Evolutionary conservation across 2,113 vertebrate genomes (phyloP).

Genomic region (Lophius piscatorius): DNA sequence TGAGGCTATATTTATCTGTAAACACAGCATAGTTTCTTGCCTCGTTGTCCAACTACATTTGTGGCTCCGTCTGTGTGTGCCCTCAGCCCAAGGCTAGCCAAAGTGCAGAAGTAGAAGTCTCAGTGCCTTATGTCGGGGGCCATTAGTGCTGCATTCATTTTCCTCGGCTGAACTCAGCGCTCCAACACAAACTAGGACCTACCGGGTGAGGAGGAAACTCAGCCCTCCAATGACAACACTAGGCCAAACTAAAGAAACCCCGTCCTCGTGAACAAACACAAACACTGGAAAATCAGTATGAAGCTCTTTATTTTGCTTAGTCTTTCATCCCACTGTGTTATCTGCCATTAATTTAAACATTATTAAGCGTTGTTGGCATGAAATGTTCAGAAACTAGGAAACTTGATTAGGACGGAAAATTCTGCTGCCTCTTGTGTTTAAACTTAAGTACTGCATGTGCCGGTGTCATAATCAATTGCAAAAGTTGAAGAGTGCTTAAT

Average conservation of each 20-base stretch:
- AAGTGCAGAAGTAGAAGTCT: slow-evolving; percentile 20
- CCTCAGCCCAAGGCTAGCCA: slow-evolving; percentile 10
- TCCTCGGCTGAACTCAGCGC: slow-evolving; percentile 22
- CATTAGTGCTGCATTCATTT: slow-evolving; percentile 45
- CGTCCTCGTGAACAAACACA: slow-evolving; percentile 6
- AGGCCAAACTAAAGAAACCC: slow-evolving; percentile 11
- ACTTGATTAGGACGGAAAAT: neutral
- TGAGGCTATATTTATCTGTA: slow-evolving; percentile 38
- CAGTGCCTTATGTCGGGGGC: slow-evolving; percentile 43
- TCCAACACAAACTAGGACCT: slow-evolving; percentile 17
- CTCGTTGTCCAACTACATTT: slow-evolving; percentile 37
- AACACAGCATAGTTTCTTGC: slow-evolving; percentile 19
- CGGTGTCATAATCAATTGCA: no score
- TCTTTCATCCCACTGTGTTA: neutral
- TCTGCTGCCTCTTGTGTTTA: no score
- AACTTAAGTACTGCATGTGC: no score
- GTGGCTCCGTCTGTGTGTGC: slow-evolving; percentile 20
- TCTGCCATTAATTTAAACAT: neutral
- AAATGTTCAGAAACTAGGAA: neutral
- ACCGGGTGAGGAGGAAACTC: slow-evolving; percentile 16
- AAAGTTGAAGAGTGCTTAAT: no score
- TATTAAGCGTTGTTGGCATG: slow-evolving; percentile 1
- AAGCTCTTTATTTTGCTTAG: no score
- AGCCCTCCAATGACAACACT: slow-evolving; percentile 21
- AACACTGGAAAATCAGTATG: slow-evolving; percentile 6